Conservation (phyloP, 2,888 invertebrate species). For the Atethmia centrago region DNA sequence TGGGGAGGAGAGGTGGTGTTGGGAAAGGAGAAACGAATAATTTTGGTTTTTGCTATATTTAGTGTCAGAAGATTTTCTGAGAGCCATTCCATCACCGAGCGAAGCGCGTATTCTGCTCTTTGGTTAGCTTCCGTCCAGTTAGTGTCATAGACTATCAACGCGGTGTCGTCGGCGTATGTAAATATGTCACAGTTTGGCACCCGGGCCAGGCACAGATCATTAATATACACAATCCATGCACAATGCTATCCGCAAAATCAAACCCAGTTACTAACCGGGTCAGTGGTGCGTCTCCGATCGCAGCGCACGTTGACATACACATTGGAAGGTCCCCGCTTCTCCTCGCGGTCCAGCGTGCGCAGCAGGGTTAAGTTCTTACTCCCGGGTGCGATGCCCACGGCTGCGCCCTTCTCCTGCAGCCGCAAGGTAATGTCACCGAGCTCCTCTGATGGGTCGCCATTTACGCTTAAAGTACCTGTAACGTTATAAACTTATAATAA, state of each 20-base stretch:
- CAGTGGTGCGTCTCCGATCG: slow-evolving; percentile 94
- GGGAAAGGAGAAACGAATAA: no score
- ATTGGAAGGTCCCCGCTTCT: slow-evolving; percentile 94
- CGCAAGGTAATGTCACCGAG: slow-evolving; percentile 94
- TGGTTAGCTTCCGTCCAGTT: no score
- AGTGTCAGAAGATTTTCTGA: no score
- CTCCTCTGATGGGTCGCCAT: slow-evolving; percentile 94
- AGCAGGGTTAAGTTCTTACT: slow-evolving; percentile 95
- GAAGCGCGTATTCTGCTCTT: no score
- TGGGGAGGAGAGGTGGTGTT: no score
- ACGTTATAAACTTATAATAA: background rate
- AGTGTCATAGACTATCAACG: no score
- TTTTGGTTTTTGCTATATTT: no score
- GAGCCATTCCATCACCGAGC: no score
- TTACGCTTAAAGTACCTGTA: slow-evolving; percentile 93
- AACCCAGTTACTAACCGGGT: slow-evolving; percentile 90
- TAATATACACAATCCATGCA: background rate
- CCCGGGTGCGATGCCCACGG: slow-evolving; percentile 94
- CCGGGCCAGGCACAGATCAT: no score
- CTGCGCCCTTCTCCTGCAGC: slow-evolving; percentile 95
- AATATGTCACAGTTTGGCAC: no score
- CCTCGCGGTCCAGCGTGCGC: slow-evolving; percentile 95
- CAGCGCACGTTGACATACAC: slow-evolving; percentile 97
- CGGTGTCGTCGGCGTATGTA: no score
- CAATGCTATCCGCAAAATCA: background rate